Evolutionary conservation across 1,140 invertebrate species (phyloP).

Genomic region (Drosophila sproati): DNA sequence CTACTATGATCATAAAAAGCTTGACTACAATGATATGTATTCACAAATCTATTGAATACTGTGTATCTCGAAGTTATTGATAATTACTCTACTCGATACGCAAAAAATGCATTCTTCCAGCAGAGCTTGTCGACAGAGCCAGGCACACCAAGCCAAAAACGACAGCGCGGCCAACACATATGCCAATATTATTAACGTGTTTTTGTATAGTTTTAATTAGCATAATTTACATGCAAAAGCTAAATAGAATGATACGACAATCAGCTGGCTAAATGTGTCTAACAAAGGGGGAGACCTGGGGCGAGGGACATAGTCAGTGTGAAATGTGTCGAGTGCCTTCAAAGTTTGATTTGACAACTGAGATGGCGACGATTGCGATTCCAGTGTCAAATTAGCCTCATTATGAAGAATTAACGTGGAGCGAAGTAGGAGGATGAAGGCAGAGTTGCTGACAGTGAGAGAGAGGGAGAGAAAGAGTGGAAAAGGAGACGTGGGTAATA

Average conservation of each 20-base stretch:
- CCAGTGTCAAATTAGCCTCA: conserved; percentile 75
- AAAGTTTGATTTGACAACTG: conserved; percentile 72
- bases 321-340: conserved; percentile 72
- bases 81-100: too few species aligned
- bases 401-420: conserved; percentile 48
- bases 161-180: conserved; percentile 63
- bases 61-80: too few species aligned
- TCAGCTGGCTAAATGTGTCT: not conserved
- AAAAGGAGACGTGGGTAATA: conserved; percentile 36
- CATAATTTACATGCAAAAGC: conserved; percentile 79
- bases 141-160: conserved; percentile 28
- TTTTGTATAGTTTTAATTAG: conserved; percentile 79
- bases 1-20: too few species aligned
- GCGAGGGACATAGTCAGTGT: conserved; percentile 43
- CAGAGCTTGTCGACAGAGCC: conserved; percentile 27
- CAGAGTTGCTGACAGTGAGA: not conserved
- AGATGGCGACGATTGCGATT: conserved; percentile 48
- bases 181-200: conserved; percentile 72
- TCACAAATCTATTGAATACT: too few species aligned
- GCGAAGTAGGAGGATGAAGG: conserved; percentile 4
- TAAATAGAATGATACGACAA: conserved; percentile 62
- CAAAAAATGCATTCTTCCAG: conserved; percentile 48
- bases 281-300: not conserved
- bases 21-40: too few species aligned
- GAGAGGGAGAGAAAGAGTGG: not conserved